These are phyloP conservation scores for Acleris cristana DNA, from an alignment of 2,888 invertebrate genomes.

Conservation along the genomic window DNA sequence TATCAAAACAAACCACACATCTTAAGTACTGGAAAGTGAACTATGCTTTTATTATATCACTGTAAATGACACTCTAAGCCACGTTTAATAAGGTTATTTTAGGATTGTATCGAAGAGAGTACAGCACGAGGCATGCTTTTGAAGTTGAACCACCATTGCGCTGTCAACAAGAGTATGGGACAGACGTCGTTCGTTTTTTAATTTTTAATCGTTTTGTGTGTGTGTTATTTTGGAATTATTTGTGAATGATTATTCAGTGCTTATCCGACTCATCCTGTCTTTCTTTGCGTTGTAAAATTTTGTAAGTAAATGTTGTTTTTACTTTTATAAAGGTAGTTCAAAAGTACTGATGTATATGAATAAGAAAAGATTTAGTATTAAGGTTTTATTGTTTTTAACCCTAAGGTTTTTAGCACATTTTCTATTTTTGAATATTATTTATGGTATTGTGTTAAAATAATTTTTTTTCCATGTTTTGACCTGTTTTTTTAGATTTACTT, in stretches of 20 bases:
- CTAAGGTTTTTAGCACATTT: no score
- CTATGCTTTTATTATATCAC: conserved; percentile 19
- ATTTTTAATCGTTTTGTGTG: conserved; percentile 11
- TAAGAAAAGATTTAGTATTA: no score
- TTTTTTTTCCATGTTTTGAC: no score
- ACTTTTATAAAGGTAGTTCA: no score
- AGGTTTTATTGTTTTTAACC: no score
- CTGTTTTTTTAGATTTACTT: no score
- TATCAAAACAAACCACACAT: conserved; percentile 37
- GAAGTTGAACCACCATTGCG: conserved; percentile 24
- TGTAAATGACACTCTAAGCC: conserved; percentile 7
- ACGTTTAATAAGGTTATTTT: neutral
- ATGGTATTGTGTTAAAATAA: no score
- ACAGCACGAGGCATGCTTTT: conserved; percentile 17
- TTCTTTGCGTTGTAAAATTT: no score
- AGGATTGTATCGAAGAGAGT: conserved; percentile 6
- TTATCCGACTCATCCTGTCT: neutral
- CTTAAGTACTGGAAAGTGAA: conserved; percentile 37
- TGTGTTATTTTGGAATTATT: conserved; percentile 6
- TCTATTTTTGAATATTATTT: no score
- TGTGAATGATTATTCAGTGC: neutral
- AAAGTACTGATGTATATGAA: no score
- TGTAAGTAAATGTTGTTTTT: no score
- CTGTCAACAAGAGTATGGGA: conserved; percentile 11
- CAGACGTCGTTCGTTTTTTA: conserved; percentile 28